Evolutionary conservation across 53 echinoderm and acorn worm genomes (phyloP), one percentile per base, ranked within the genome.

Genomic region (Temnopleurus reevesii): DNA sequence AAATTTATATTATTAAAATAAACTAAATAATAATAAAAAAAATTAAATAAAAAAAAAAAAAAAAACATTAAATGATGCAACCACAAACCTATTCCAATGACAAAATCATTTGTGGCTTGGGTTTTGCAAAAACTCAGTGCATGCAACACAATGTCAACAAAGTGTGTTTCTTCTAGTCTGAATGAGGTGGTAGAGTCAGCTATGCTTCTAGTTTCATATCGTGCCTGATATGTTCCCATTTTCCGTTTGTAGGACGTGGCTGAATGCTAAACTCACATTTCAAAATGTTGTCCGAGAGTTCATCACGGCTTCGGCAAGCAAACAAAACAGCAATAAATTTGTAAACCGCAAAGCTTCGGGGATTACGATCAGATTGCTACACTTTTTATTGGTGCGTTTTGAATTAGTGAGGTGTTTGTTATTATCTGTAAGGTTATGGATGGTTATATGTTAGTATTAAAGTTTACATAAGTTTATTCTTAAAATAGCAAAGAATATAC

Each of bases 311-410:
- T 8, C 24, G 15, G 46, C 46, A 71, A 71, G 41, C 51, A 83
- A 83, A 83, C 83, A 83, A 83, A 83, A 55, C 55, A 30, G 35
- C 17, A 54, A 33, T 55, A 47, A 80, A 83, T 36, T 29, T 83
- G 55, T 83, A 47, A 83, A 83, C 83, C 83, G 4, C 83, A 83
- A 83, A 83, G 55, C 83, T 25, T 31, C 35, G 21, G 83, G 83
- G 56, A 83, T 35, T 83, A 15, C 28, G 49, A 49, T 49, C 79
- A 79, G 79, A 79, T 79, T 79, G 46, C 49, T 30, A 79, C 27
- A 9, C 27, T 79, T 51, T 46, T 79, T 79, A 71, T 71, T 21
- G 13, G 71, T 71, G 41, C 41, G 23, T 71, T n/a, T 71, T 71
- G 71, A 71, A 41, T 71, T 71, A 38, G 71, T 38, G 71, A 71